Conservation (phyloP, 2,888 invertebrate genomes). For the Eristalinus aeneus region DNA sequence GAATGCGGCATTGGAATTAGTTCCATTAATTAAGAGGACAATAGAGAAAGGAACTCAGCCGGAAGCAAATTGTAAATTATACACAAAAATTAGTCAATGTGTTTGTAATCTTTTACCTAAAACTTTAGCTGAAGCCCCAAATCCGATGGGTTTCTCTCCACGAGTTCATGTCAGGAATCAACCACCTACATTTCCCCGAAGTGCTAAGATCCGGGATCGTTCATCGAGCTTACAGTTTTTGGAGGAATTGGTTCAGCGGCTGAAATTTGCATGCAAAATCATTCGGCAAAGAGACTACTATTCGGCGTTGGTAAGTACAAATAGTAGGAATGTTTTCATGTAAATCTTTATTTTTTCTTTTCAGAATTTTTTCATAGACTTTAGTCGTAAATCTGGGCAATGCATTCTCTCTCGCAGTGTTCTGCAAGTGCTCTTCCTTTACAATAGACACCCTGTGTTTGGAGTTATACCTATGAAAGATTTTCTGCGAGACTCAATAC, state of each 20-base stretch:
- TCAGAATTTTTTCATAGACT: slow-evolving; percentile 96
- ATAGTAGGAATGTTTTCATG: neutral
- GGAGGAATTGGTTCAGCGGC: slow-evolving; percentile 89
- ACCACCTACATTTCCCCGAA: slow-evolving; percentile 99
- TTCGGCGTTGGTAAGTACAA: slow-evolving; percentile 86
- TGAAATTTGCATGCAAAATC: slow-evolving; percentile 91
- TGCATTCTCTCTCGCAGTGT: slow-evolving; percentile 96
- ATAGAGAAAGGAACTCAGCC: slow-evolving; percentile 88
- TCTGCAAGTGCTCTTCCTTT: slow-evolving; percentile 89
- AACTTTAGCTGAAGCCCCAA: slow-evolving; percentile 84
- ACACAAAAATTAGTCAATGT: slow-evolving; percentile 1
- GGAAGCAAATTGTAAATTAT: slow-evolving; percentile 78
- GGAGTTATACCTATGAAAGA: slow-evolving; percentile 85
- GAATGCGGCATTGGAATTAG: slow-evolving; percentile 90
- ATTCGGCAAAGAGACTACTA: slow-evolving; percentile 90
- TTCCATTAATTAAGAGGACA: slow-evolving; percentile 90
- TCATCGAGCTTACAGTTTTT: slow-evolving; percentile 86
- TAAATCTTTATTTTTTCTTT: slow-evolving; percentile 35
- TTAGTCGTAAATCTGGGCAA: slow-evolving; percentile 91
- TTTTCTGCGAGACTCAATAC: slow-evolving; percentile 91
- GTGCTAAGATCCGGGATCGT: slow-evolving; percentile 92
- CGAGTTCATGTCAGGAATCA: slow-evolving; percentile 96
- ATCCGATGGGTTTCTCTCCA: slow-evolving; percentile 97
- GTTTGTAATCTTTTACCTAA: neutral
- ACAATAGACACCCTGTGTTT: slow-evolving; percentile 78